Evolutionary conservation across 2,888 invertebrate species (phyloP), one percentile per base, ranked within the genome.

Genomic region (Gymnocheta viridis): DNA sequence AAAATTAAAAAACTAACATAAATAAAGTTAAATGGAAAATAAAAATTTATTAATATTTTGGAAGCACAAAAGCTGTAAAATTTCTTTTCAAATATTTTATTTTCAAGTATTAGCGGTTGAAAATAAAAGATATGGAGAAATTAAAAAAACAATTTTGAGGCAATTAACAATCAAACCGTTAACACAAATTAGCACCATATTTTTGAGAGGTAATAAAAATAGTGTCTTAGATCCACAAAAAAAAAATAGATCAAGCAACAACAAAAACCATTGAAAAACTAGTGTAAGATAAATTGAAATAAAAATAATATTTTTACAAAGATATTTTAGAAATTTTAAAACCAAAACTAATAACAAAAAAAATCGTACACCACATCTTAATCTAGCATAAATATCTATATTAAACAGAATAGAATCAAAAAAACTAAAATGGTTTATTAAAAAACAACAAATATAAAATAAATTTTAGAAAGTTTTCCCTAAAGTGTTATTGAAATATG

Each of bases 151-250:
- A 69, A 64, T 29, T 70, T 47, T 14, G 7, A 2, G 14, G 47
- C 22, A 74, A 78, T 64, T 62, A 76, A 72, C 60, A 80, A 38
- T 76, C 70, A 70, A 76, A 70, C 79, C 47, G 79, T 85, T 82
- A 60, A 69, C 77, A 74, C 64, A 73, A 73, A 79, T 78, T 58
- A 22, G 35, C 47, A 10, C 74, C 74, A 74, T 82, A 82, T 78
- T 69, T 67, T 81, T 81, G 69, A 78, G 73, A 82, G 27, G 58
- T 35, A 62, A 62, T 58, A 51, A 76, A 64, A 47, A 67, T 9
- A n/a, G 9, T 51, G 22, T 3, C 58, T 58, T 58, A 22, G 9
- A 9, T 14, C 14, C 19, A 12, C 7, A 41, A 27, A 0, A 49
- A n/a, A n/a, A n/a, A n/a, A n/a, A n/a, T n/a, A n/a, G n/a, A n/a